Conservation (phyloP, 1,140 invertebrate species). For the Drosophila tropicalis region DNA sequence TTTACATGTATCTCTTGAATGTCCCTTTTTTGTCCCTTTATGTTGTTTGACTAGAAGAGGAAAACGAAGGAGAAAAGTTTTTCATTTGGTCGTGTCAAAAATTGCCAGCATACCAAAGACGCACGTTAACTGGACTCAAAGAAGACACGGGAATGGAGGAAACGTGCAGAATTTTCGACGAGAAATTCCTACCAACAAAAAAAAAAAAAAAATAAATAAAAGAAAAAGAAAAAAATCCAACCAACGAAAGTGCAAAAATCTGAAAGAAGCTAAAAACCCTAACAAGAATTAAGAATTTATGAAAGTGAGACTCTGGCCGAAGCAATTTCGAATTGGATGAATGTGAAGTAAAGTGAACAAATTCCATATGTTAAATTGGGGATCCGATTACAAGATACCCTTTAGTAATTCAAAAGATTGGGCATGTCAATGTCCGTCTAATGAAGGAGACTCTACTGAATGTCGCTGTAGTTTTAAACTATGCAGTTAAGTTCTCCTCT, state of each 20-base stretch:
- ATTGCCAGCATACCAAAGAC: conserved; percentile 49
- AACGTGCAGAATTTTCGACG: conserved; percentile 49
- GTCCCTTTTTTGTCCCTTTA: conserved; percentile 22
- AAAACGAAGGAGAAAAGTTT: background rate
- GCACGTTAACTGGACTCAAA: conserved; percentile 49
- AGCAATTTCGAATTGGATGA: conserved; percentile 5
- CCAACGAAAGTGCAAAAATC: background rate
- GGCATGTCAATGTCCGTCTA: background rate
- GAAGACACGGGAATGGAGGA: background rate
- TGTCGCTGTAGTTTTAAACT: no score
- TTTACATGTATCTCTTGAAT: background rate
- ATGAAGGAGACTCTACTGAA: no score
- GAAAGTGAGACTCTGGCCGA: conserved; percentile 1
- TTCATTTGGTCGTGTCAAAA: conserved; percentile 46
- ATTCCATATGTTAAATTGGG: background rate
- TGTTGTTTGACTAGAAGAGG: background rate
- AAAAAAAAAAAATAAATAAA: conserved; percentile 10
- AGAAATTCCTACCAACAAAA: background rate
- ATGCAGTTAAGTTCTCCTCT: background rate
- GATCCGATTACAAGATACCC: background rate
- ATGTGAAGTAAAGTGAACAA: conserved; percentile 13
- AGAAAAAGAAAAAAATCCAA: conserved; percentile 16
- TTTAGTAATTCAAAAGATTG: background rate
- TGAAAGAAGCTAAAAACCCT: background rate
- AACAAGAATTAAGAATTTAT: conserved; percentile 27